These are phyloP conservation scores for Hippopotamyrus pictus DNA, from an alignment of 2,797 vertebrate species.

Conservation along the genomic window DNA sequence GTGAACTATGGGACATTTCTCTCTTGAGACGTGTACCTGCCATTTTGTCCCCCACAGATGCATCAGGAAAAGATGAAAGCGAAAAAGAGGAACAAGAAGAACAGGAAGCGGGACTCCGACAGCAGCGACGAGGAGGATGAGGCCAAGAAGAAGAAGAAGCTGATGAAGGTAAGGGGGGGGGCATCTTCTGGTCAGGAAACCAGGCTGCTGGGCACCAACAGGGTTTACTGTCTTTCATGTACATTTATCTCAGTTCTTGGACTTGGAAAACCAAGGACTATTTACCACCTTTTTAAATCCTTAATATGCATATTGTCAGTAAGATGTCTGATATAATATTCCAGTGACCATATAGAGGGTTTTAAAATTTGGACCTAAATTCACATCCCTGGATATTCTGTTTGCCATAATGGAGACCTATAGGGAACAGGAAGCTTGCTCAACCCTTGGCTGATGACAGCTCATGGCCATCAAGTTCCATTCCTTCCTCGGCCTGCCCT, in stretches of 20 bases:
- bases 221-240: not conserved
- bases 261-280: not conserved
- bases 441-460: not conserved
- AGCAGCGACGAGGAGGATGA: constrained; percentile 85
- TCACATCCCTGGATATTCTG: not conserved
- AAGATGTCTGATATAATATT: not conserved
- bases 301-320: not conserved
- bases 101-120: constrained; percentile 76
- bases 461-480: not conserved
- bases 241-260: not conserved
- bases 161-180: constrained; percentile 76
- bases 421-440: not conserved
- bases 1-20: not conserved
- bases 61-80: constrained; percentile 88
- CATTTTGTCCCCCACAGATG: constrained; percentile 57
- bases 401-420: not conserved
- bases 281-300: not conserved
- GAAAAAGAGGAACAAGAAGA: constrained; percentile 84
- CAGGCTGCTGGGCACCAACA: not conserved
- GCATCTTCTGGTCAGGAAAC: not conserved
- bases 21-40: not conserved
- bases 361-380: not conserved
- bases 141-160: constrained; percentile 82
- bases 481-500: too few relatives aligned
- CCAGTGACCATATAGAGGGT: not conserved